These are phyloP conservation scores for Ooceraea biroi DNA, from an alignment of 1,140 invertebrate genomes.

Conservation along the genomic window DNA sequence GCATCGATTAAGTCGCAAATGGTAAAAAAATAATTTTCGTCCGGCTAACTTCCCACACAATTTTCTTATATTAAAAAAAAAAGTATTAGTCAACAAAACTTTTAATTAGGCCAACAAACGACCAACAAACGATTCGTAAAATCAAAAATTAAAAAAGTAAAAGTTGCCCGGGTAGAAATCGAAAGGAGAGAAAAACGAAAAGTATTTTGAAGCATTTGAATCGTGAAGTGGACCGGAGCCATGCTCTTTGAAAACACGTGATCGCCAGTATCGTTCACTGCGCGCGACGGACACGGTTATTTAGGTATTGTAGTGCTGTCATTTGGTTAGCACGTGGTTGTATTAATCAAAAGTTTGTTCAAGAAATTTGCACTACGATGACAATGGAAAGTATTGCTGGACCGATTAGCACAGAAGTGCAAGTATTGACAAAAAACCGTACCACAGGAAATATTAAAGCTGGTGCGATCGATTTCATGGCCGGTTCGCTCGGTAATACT, in stretches of 20 bases:
- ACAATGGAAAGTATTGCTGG: constrained; percentile 33
- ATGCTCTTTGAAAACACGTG: background rate
- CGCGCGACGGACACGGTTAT: background rate
- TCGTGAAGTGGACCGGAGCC: too few species aligned
- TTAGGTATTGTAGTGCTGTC: background rate
- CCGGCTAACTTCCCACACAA: too few species aligned
- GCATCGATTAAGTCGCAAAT: too few species aligned
- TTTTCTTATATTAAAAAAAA: too few species aligned
- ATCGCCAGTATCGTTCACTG: constrained; percentile 13
- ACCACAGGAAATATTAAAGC: constrained; percentile 84
- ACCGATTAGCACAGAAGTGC: background rate
- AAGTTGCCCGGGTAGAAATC: too few species aligned
- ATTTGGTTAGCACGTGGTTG: constrained; percentile 11
- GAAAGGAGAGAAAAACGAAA: too few species aligned
- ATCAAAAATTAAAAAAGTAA: too few species aligned
- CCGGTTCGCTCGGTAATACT: constrained; percentile 90
- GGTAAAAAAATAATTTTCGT: too few species aligned
- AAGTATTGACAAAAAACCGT: constrained; percentile 40
- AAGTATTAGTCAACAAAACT: too few species aligned
- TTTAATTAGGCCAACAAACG: too few species aligned
- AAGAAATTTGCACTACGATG: constrained; percentile 49
- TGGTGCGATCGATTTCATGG: constrained; percentile 90
- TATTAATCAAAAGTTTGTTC: background rate
- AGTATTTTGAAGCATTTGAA: too few species aligned
- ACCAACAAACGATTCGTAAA: too few species aligned